Conservation (phyloP, 2,888 invertebrate genomes). For the Watsonalla cultraria region DNA sequence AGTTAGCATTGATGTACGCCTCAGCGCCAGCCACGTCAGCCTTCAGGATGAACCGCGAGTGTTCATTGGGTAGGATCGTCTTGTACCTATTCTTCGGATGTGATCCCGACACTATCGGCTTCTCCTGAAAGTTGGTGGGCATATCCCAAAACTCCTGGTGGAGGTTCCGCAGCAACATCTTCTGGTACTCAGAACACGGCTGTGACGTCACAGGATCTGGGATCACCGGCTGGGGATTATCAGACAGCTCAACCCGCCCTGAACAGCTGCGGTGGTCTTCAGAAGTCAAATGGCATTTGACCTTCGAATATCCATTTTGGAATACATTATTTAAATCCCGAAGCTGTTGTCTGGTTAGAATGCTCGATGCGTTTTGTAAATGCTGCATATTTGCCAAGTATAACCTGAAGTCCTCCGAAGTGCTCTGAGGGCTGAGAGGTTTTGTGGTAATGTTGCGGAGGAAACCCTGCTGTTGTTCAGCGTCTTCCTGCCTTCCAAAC, state of each 20-base stretch:
- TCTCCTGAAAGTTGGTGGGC: conserved; percentile 94
- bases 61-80: conserved; percentile 93
- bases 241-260: conserved; percentile 47
- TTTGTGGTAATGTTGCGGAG: conserved; percentile 81
- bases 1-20: conserved; percentile 96
- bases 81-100: conserved; percentile 94
- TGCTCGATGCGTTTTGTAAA: conserved; percentile 83
- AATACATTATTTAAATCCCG: conserved; percentile 79
- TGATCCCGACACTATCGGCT: conserved; percentile 92
- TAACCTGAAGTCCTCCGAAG: conserved; percentile 83
- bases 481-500: conserved; percentile 63
- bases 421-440: conserved; percentile 81
- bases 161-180: conserved; percentile 80
- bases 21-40: conserved; percentile 75
- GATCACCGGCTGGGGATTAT: conserved; percentile 60
- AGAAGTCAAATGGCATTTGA: conserved; percentile 48
- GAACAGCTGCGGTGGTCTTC: conserved; percentile 60
- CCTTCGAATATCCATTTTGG: conserved; percentile 74
- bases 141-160: conserved; percentile 96
- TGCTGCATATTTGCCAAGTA: conserved; percentile 86
- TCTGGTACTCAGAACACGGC: conserved; percentile 81
- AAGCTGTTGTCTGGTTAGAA: conserved; percentile 79
- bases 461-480: conserved; percentile 49
- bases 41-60: conserved; percentile 87
- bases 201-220: conserved; percentile 51